phyloP scores from a whole-genome alignment of 2,113 vertebrate species.

The Cyphomyrus plagiostoma region DNA sequence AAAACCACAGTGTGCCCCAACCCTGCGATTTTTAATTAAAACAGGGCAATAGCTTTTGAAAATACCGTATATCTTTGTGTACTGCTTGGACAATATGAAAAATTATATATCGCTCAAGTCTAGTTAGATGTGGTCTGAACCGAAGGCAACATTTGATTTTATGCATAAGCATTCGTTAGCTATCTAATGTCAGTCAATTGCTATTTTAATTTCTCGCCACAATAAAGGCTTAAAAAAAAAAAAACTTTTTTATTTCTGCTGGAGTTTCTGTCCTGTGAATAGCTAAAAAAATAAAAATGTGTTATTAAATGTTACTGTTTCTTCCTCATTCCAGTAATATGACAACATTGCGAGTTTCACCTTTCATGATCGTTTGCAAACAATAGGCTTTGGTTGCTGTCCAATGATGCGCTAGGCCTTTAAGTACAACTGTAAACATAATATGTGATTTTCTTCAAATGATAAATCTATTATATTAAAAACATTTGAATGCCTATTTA shows the following conservation, averaged over 20 bases:
- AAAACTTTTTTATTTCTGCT: not conserved
- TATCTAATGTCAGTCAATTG: not conserved
- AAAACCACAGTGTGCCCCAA: not conserved
- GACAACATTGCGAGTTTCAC: not conserved
- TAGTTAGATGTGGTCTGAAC: not conserved
- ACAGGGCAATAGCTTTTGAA: not conserved
- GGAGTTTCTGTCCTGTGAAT: not conserved
- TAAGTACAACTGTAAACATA: not conserved
- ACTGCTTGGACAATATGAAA: not conserved
- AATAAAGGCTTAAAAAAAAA: too few relatives aligned
- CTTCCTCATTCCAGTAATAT: not conserved
- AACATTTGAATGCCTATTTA: not conserved
- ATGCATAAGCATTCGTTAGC: not conserved
- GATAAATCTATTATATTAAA: not conserved
- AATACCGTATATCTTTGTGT: not conserved
- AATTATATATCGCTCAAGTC: not conserved
- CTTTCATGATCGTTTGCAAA: not conserved
- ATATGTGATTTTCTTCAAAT: not conserved
- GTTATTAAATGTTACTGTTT: not conserved
- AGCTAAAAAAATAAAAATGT: not conserved
- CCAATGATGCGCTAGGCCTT: not conserved
- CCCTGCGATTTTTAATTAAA: not conserved
- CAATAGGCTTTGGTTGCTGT: not conserved
- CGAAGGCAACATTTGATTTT: not conserved
- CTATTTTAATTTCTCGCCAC: not conserved